phyloP scores from a whole-genome alignment of 2,113 vertebrate species.

The Bubo blakistoni region DNA sequence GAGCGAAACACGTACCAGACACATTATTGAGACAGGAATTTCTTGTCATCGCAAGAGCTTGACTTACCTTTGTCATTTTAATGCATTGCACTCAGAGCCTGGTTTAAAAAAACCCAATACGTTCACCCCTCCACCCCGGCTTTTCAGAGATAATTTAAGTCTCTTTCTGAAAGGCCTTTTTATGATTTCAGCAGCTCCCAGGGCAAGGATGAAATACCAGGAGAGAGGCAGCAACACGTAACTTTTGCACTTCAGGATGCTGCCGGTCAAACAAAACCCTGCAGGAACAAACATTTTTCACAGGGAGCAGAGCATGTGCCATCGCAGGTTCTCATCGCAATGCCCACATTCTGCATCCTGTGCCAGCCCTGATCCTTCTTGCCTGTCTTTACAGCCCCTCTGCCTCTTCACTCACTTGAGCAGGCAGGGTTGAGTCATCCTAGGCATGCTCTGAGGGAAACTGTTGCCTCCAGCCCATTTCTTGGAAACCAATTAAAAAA shows the following conservation, averaged over 20 bases:
- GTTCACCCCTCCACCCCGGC: not conserved
- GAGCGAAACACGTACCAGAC: constrained; percentile 28
- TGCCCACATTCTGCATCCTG: not conserved
- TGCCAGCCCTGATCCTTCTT: not conserved
- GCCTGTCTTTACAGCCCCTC: not conserved
- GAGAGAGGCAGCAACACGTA: not conserved
- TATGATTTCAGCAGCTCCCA: not conserved
- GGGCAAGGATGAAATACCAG: not conserved
- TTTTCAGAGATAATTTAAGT: constrained; percentile 19
- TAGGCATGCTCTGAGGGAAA: constrained; percentile 24
- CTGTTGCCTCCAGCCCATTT: constrained; percentile 34
- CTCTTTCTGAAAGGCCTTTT: constrained; percentile 38
- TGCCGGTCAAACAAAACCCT: not conserved
- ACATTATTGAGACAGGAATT: constrained; percentile 60
- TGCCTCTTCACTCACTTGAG: not conserved
- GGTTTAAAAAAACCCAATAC: not conserved
- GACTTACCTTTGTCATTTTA: constrained; percentile 59
- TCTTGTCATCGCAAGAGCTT: constrained; percentile 49
- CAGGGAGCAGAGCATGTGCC: not conserved
- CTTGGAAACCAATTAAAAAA: constrained; percentile 50
- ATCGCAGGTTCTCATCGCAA: not conserved
- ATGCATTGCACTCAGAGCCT: constrained; percentile 23
- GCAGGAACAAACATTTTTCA: not conserved
- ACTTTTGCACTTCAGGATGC: not conserved
- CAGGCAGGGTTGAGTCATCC: constrained; percentile 29